These are phyloP conservation scores for Caretta caretta DNA, from an alignment of 2,113 vertebrate species.

Conservation along the genomic window DNA sequence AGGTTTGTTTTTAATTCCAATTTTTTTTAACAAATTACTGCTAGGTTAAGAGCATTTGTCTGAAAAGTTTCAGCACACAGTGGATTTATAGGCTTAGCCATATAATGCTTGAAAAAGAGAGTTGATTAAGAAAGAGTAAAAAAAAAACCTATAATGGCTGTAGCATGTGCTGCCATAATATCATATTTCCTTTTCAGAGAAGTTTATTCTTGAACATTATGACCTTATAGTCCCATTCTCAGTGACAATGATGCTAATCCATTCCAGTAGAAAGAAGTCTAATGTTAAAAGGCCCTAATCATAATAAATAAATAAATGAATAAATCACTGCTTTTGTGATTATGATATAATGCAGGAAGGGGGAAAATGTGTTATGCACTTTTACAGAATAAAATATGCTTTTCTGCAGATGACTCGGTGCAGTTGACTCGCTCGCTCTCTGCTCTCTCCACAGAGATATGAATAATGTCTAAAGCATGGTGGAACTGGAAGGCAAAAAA, in stretches of 20 bases:
- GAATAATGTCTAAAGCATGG: not conserved
- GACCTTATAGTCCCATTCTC: not conserved
- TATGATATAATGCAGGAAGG: not conserved
- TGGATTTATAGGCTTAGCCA: slow-evolving; percentile 13
- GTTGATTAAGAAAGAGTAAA: slow-evolving; percentile 5
- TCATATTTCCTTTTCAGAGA: not conserved
- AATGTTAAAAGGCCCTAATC: not conserved
- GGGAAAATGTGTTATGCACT: not conserved
- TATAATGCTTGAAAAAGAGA: not conserved
- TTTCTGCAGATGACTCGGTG: not conserved
- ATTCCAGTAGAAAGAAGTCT: not conserved
- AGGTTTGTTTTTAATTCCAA: not conserved
- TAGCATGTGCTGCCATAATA: not conserved
- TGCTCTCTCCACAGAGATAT: not conserved
- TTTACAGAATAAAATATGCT: slow-evolving; percentile 1
- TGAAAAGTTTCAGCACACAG: not conserved
- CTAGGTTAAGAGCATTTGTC: not conserved
- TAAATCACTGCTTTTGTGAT: not conserved
- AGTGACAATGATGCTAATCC: not conserved
- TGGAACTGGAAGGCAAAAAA: not conserved
- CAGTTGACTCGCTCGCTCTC: not conserved
- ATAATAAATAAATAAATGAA: not conserved
- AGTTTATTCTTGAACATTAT: not conserved
- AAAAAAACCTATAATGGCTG: not conserved
- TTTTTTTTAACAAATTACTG: not conserved